phyloP scores from a whole-genome alignment of 1,140 invertebrate genomes.

The fruit fly (Drosophila melanogaster) region DNA sequence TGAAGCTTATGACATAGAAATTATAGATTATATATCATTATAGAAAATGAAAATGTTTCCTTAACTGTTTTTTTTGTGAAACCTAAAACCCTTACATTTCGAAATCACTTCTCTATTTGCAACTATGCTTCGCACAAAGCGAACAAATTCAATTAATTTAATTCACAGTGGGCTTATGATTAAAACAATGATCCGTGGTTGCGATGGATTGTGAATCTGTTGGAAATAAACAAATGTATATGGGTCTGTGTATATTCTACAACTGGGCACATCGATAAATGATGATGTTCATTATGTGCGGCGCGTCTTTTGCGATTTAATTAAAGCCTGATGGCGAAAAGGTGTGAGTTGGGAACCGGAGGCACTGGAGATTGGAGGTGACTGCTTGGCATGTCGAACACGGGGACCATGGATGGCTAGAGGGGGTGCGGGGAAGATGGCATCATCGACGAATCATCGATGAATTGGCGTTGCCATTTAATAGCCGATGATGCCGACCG shows the following conservation, averaged over 20 bases:
- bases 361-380: constrained; percentile 1
- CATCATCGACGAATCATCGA: constrained; percentile 59
- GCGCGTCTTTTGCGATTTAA: constrained; percentile 77
- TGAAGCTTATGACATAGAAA: too few species aligned
- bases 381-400: constrained; percentile 40
- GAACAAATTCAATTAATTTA: not conserved
- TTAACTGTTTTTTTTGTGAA: too few species aligned
- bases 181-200: not conserved
- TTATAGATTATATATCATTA: too few species aligned
- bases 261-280: constrained; percentile 43
- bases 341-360: not conserved
- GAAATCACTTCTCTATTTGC: too few species aligned
- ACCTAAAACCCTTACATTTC: too few species aligned
- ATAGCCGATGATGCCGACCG: constrained; percentile 55
- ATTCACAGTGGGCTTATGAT: not conserved
- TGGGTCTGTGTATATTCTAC: constrained; percentile 5
- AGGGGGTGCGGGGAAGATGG: not conserved
- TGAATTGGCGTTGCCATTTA: constrained; percentile 69
- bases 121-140: too few species aligned
- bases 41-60: too few species aligned
- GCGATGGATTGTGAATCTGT: too few species aligned
- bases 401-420: not conserved
- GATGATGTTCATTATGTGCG: constrained; percentile 75
- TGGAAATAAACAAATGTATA: not conserved
- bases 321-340: constrained; percentile 44